Conservation (phyloP, 2,113 vertebrate species). For the Cyphotilapia sp. region DNA sequence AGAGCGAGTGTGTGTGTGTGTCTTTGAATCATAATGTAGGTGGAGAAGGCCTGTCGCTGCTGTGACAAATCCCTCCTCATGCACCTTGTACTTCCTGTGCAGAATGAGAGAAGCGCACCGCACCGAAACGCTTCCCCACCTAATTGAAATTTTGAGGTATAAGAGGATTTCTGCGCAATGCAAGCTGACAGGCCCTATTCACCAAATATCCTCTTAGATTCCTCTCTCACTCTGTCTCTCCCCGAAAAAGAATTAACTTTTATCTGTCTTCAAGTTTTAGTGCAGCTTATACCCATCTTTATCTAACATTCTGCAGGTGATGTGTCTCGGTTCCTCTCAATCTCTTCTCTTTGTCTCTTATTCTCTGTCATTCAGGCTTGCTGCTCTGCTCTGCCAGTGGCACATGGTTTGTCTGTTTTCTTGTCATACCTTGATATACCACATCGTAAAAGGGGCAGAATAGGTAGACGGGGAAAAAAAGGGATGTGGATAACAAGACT, state of each 20-base stretch:
- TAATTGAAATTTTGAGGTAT: conserved; percentile 75
- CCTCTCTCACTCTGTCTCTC: conserved; percentile 23
- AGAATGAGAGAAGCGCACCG: conserved; percentile 18
- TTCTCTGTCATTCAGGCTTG: conserved; percentile 34
- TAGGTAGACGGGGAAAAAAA: not conserved
- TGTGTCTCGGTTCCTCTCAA: conserved; percentile 13
- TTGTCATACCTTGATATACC: conserved; percentile 18
- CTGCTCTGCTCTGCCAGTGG: not conserved
- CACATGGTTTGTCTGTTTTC: conserved; percentile 24
- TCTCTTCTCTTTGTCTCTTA: conserved; percentile 10
- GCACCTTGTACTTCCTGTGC: conserved; percentile 50
- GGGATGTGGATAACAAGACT: not conserved
- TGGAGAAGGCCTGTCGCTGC: conserved; percentile 48
- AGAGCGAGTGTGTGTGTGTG: not conserved
- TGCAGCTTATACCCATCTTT: conserved; percentile 42
- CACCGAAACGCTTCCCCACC: conserved; percentile 40
- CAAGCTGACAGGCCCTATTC: conserved; percentile 65
- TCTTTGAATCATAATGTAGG: conserved; percentile 51
- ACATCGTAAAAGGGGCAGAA: not conserved
- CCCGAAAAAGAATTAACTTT: conserved; percentile 45
- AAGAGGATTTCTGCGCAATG: conserved; percentile 69
- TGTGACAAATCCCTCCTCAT: conserved; percentile 60
- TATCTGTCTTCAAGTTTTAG: conserved; percentile 51
- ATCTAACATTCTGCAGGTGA: conserved; percentile 21
- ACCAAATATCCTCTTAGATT: conserved; percentile 65